Conservation (phyloP, 2,113 vertebrate species). For the Steatornis caripensis region DNA sequence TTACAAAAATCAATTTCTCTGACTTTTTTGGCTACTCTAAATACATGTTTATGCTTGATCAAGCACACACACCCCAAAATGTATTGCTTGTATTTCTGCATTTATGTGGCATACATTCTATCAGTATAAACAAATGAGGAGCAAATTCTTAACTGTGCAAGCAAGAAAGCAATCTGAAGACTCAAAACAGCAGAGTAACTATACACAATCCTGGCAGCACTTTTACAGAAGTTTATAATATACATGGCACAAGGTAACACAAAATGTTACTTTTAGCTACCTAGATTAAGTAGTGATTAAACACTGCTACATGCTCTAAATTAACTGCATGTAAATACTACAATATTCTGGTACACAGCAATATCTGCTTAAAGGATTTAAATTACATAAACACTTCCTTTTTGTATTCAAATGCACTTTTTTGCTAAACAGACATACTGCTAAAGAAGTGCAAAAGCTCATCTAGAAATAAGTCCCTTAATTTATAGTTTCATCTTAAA, state of each 20-base stretch:
- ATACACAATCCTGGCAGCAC: neutral
- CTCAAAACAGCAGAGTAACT: neutral
- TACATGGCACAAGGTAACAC: neutral
- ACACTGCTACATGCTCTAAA: neutral
- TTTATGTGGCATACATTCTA: neutral
- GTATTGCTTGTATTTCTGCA: neutral
- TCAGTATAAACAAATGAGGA: neutral
- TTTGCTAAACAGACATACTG: neutral
- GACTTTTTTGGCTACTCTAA: conserved; percentile 6
- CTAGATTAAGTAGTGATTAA: neutral
- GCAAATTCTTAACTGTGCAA: neutral
- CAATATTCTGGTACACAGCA: neutral
- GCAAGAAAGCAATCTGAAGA: neutral
- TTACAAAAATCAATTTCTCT: neutral
- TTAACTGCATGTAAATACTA: neutral
- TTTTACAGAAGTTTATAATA: neutral
- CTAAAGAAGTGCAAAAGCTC: neutral
- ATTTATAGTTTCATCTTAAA: neutral
- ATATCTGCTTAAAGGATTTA: neutral
- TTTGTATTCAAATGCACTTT: neutral
- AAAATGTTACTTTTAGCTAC: neutral
- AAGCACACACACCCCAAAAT: neutral
- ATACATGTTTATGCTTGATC: neutral
- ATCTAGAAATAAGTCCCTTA: neutral
- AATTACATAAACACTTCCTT: neutral